Base-by-base conservation (phyloP, 2,888 invertebrate genomes). In the Orthosia cruda region DNA sequence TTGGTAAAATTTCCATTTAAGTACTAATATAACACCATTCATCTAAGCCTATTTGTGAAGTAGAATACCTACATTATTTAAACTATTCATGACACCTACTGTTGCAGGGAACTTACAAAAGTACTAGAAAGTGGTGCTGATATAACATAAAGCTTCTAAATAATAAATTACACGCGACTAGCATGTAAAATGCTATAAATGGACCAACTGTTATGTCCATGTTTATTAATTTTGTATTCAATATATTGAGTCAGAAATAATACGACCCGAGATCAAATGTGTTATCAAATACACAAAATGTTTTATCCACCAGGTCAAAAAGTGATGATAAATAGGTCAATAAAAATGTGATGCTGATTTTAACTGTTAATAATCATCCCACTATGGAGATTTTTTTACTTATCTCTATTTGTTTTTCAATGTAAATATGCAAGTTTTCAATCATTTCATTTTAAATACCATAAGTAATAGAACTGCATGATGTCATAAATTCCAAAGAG, bases 1-100 rank as follows among this genome's bases (percentile, higher is more conserved):
- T 96, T 96, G 95, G 95, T 95, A 95, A 93, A 91, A 92, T 91
- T 92, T 93, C 87, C 90, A 89, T 91, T 95, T 96, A 96, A 96
- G 96, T 96, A 96, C 96, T 96, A 96, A 93, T 91, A 90, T 92
- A 95, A 91, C 91, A 91, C 89, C 92, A 89, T 92, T 85, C 81
- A 88, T 89, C 90, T 92, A 94, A 89, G 77, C 89, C 92, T 95
- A 95, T 92, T 92, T 93, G 93, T 95, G 93, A 94, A 94, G 90
- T 88, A 91, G 89, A 92, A 91, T 84, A 88, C 87, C 87, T 92
- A 91, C 79, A 76, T 79, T 84, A 82, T 75, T 59, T 75, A 75
- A 79, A 76, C 71, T 85, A 85, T 66, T 65, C 71, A 77, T 80
- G 86, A 88, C 84, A 85, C 81, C 80, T 87, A 87, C 79, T 70